Percentiles rank a stretch among this genome's conserved stretches.
phyloP scores from a whole-genome alignment of 1,140 invertebrate genomes.

The Dendroctonus valens region DNA sequence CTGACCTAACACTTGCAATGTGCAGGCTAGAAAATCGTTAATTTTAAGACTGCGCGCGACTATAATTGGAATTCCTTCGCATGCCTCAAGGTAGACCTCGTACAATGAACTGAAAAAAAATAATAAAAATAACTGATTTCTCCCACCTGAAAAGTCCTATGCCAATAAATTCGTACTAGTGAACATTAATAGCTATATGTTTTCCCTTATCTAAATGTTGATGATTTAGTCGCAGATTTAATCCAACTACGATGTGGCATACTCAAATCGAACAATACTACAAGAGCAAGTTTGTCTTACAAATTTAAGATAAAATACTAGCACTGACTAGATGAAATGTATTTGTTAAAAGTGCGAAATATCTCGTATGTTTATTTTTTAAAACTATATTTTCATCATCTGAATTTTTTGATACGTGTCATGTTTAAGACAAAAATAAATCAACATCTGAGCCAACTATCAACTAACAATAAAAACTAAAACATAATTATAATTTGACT shows the following conservation, averaged over 20 bases:
- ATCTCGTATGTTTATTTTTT: too few relatives aligned
- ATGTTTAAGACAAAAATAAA: background rate
- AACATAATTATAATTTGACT: conserved; percentile 35
- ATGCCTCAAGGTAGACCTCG: conserved; percentile 18
- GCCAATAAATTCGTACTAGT: background rate
- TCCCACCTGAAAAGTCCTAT: background rate
- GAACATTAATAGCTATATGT: too few relatives aligned
- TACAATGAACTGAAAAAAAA: conserved; percentile 19
- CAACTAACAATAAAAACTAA: conserved; percentile 14
- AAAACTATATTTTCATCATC: too few relatives aligned
- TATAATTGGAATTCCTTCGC: conserved; percentile 15
- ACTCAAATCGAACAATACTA: background rate
- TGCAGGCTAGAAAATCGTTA: conserved; percentile 26
- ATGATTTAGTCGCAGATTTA: too few relatives aligned
- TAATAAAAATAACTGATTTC: conserved; percentile 20
- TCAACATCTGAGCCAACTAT: conserved; percentile 6
- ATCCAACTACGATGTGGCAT: too few relatives aligned
- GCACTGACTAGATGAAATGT: background rate
- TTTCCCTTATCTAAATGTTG: too few relatives aligned
- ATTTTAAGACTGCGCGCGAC: conserved; percentile 23
- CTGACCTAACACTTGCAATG: conserved; percentile 19
- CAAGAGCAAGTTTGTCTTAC: background rate
- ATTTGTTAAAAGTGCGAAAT: too few relatives aligned
- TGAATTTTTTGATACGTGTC: too few relatives aligned
- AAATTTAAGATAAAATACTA: background rate